Base-by-base conservation (phyloP, 2,797 vertebrate genomes). In the Malurus splendens region DNA sequence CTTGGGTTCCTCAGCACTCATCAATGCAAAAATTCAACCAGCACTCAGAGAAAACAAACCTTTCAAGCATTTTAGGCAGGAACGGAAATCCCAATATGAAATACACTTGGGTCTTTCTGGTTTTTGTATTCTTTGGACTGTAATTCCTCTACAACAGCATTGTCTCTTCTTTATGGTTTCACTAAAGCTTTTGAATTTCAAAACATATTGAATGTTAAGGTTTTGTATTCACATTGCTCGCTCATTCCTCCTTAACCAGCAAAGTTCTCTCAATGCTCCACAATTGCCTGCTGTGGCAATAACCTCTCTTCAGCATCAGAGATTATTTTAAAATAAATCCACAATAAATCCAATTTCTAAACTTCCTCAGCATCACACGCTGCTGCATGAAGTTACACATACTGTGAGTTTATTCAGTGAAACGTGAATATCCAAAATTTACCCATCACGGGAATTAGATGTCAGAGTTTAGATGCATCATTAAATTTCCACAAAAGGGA, bases 131-230 rank as follows among this genome's bases (percentile, higher is more conserved):
- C 67, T 84, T 88, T 72, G 33, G 60, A 32, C 5, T 45, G 18
- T 56, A 67, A 51, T 67, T 82, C 20, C 33, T 6, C 64, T 68
- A 28, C 33, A 89, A 6, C 22, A 77, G 23, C 28, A 32, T 77
- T 89, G 23, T 87, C 23, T 79, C 16, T 85, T 86, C n/a, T 73
- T 83, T 50, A 51, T 57, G 30, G 13, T 78, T 54, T 82, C 68
- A 76, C 48, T 78, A 73, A 82, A 85, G 62, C 45, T 81, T 87
- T 83, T 39, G 33, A 82, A 72, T 94, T 89, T 41, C 45, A 84
- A 83, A 92, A 59, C 15, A 44, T 28, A 36, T 3, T 77, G 41
- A 57, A 81, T 86, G 66, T 68, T 82, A 56, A 66, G 45, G 3
- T 72, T 85, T 74, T 5, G 11, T 82, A 8, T 82, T 89, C 36